A percentile compares a stretch with the other conserved stretches of the same genome.
These are phyloP conservation scores for Eidolon dupreanum DNA, from an alignment of 2,797 vertebrate species.

Conservation along the genomic window DNA sequence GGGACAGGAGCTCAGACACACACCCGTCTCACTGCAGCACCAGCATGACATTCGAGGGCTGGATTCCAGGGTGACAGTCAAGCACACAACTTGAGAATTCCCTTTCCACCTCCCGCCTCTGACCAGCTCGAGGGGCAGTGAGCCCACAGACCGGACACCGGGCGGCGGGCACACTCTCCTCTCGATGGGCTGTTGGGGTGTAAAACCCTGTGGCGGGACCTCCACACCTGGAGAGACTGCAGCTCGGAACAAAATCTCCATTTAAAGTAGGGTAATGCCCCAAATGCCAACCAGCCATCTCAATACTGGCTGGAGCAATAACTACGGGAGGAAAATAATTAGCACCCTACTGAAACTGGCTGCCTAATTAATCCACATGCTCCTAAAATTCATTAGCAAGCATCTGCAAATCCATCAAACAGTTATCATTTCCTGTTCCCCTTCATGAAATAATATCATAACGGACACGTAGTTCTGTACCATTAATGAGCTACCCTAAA, in stretches of 20 bases:
- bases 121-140: background rate
- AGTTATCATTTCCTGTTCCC: background rate
- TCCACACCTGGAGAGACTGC: background rate
- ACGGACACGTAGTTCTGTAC: background rate
- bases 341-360: background rate
- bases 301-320: background rate
- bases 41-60: fast-evolving
- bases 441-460: background rate
- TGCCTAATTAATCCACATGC: conserved; percentile 17
- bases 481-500: background rate
- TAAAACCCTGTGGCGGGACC: background rate
- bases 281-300: background rate
- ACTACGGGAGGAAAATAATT: background rate
- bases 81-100: background rate
- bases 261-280: background rate
- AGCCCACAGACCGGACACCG: background rate
- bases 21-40: background rate
- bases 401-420: background rate
- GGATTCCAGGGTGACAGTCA: background rate
- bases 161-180: background rate
- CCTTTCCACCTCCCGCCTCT: background rate
- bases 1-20: no score
- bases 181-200: no score
- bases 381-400: background rate
- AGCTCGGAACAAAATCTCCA: background rate